A percentile compares a stretch with the other conserved stretches of the same genome.
These are phyloP conservation scores for Eublepharis macularius DNA, from an alignment of 2,113 vertebrate genomes.

Conservation along the genomic window DNA sequence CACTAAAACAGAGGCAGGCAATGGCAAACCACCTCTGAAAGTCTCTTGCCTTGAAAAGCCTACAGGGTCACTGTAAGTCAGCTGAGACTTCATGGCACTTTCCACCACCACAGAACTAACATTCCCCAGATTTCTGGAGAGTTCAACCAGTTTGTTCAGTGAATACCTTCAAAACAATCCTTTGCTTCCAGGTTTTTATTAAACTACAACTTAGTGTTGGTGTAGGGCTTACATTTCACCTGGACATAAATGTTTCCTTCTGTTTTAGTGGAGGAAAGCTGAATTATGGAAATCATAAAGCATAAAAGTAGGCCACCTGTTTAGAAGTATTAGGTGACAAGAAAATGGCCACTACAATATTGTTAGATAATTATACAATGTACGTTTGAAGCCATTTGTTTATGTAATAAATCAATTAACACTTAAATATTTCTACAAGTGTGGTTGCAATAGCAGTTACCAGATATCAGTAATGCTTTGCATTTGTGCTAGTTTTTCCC, in stretches of 20 bases:
- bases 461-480: neutral
- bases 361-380: neutral
- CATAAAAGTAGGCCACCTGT: neutral
- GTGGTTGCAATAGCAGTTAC: slow-evolving; percentile 20
- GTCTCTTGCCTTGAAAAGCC: no score
- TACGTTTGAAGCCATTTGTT: slow-evolving; percentile 45
- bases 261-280: neutral
- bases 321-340: slow-evolving; percentile 10
- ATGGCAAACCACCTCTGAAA: no score
- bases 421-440: slow-evolving; percentile 63
- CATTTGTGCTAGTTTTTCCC: slow-evolving; percentile 20
- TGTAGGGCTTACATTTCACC: neutral
- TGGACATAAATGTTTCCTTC: neutral
- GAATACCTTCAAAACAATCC: neutral
- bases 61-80: no score
- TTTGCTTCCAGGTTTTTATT: neutral
- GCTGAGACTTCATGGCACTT: no score
- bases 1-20: no score
- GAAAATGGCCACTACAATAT: neutral
- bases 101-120: neutral
- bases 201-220: neutral
- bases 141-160: neutral
- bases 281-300: neutral
- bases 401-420: slow-evolving; percentile 49
- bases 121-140: neutral